phyloP scores from a whole-genome alignment of 1,140 invertebrate species.

The Drosophila melanica region DNA sequence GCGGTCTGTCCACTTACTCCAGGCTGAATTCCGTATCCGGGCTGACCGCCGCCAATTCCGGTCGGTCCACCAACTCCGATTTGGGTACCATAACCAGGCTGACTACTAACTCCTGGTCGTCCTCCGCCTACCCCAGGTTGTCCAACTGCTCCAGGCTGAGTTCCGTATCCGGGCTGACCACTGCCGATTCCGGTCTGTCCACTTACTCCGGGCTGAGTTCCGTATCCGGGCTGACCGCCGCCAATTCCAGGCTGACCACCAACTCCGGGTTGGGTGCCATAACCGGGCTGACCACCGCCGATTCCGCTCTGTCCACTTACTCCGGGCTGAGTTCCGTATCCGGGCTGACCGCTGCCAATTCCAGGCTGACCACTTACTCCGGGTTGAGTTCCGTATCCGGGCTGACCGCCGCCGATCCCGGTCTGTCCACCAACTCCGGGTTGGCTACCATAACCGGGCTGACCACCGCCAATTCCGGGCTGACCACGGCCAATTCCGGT shows the following conservation, averaged over 20 bases:
- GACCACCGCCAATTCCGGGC: too few species aligned
- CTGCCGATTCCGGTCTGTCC: slow-evolving; percentile 24
- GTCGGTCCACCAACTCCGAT: slow-evolving; percentile 25
- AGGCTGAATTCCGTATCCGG: slow-evolving; percentile 21
- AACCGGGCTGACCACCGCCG: slow-evolving; percentile 20
- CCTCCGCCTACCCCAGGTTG: slow-evolving; percentile 21
- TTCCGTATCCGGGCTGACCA: slow-evolving; percentile 20
- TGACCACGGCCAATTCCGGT: slow-evolving; percentile 23
- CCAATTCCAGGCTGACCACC: slow-evolving; percentile 15
- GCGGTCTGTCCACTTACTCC: slow-evolving; percentile 21
- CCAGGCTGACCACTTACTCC: slow-evolving; percentile 25
- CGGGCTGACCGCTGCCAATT: slow-evolving; percentile 32
- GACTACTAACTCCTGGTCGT: slow-evolving; percentile 21
- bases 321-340: slow-evolving; percentile 16
- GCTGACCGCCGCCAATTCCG: slow-evolving; percentile 18
- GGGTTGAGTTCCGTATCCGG: slow-evolving; percentile 11
- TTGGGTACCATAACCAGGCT: slow-evolving; percentile 25
- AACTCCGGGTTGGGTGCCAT: slow-evolving; percentile 20
- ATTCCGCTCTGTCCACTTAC: slow-evolving; percentile 12
- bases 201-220: slow-evolving; percentile 13
- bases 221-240: slow-evolving; percentile 14
- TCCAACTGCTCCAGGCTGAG: slow-evolving; percentile 15
- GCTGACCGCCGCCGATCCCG: slow-evolving; percentile 16
- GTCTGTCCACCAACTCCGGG: too few species aligned
- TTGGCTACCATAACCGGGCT: too few species aligned